These are phyloP conservation scores for Zosterops lateralis DNA, from an alignment of 2,113 vertebrate genomes.

Conservation along the genomic window DNA sequence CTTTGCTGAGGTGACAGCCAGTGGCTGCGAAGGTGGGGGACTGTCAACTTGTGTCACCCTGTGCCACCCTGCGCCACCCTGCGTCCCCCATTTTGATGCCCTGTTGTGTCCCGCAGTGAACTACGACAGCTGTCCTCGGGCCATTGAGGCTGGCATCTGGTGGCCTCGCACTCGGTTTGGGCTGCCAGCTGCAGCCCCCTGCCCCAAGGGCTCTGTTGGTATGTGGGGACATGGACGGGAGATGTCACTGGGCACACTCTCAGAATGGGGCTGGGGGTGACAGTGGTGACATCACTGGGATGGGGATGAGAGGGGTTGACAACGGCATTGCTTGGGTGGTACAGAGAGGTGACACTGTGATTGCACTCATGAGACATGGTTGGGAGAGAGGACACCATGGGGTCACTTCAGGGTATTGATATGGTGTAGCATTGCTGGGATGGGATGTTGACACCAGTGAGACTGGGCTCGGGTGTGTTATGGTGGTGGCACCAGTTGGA, in stretches of 20 bases:
- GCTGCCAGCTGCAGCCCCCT: slow-evolving; percentile 88
- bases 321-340: fast-evolving
- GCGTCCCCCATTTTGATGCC: not conserved
- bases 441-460: not conserved
- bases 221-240: not conserved
- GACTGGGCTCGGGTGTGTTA: not conserved
- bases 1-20: slow-evolving; percentile 91
- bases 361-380: not conserved
- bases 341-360: not conserved
- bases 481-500: not conserved
- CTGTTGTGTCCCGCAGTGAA: slow-evolving; percentile 77
- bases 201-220: slow-evolving; percentile 91
- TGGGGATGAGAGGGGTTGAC: not conserved
- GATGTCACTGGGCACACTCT: not conserved
- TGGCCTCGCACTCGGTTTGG: slow-evolving; percentile 96
- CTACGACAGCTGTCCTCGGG: slow-evolving; percentile 94
- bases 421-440: not conserved
- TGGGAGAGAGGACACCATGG: too few species aligned
- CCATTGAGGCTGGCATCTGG: slow-evolving; percentile 90
- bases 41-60: not conserved
- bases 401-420: not conserved
- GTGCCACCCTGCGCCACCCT: not conserved
- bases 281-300: not conserved
- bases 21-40: slow-evolving; percentile 88
- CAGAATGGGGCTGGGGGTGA: not conserved